These are phyloP conservation scores for Athalia circularis DNA, from an alignment of 2,888 invertebrate genomes.

Conservation along the genomic window DNA sequence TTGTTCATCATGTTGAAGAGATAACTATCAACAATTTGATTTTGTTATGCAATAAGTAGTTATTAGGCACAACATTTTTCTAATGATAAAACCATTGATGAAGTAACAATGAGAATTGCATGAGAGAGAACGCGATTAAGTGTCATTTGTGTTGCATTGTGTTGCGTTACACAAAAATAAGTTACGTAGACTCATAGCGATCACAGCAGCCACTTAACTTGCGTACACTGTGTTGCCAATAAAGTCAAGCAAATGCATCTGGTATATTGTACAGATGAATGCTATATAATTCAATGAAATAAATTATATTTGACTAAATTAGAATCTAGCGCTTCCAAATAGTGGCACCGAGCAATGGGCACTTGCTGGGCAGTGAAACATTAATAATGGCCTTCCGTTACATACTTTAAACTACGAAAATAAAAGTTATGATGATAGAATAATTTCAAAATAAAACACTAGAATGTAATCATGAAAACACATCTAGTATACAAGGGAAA, in stretches of 20 bases:
- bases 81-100: too few species aligned
- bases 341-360: slow-evolving; percentile 66
- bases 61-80: too few species aligned
- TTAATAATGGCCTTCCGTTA: slow-evolving; percentile 67
- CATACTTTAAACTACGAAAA: slow-evolving; percentile 32
- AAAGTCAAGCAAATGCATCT: slow-evolving; percentile 28
- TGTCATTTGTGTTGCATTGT: background rate
- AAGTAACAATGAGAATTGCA: too few species aligned
- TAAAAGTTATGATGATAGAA: slow-evolving; percentile 49
- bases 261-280: slow-evolving; percentile 17
- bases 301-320: slow-evolving; percentile 42
- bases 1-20: too few species aligned
- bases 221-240: slow-evolving; percentile 36
- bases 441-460: slow-evolving; percentile 24
- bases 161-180: background rate
- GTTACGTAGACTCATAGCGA: slow-evolving; percentile 37
- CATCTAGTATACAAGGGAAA: slow-evolving; percentile 14
- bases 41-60: too few species aligned
- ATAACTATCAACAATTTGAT: too few species aligned
- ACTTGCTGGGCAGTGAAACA: slow-evolving; percentile 64
- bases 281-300: slow-evolving; percentile 18
- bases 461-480: slow-evolving; percentile 23
- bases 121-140: background rate
- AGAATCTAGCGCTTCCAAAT: slow-evolving; percentile 53
- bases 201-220: slow-evolving; percentile 42